Evolutionary conservation across 2,888 invertebrate species (phyloP).

Genomic region (Onthophagus sagittarius): DNA sequence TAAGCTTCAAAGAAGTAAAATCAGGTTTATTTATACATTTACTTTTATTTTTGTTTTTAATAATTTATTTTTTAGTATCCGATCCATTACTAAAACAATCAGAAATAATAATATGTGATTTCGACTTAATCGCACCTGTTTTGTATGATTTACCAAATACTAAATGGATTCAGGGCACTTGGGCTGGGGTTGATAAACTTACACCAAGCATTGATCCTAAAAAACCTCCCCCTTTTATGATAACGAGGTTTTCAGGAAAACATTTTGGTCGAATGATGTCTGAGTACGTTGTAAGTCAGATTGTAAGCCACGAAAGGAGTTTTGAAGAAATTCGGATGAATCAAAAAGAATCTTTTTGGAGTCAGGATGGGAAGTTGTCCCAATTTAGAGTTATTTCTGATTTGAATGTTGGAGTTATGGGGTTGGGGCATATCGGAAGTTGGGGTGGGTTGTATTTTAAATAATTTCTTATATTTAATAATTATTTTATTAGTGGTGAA

Average conservation of each 20-base stretch:
- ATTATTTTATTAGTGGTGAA: conserved; percentile 16
- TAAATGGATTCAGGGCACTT: conserved; percentile 51
- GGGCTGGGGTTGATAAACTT: conserved; percentile 49
- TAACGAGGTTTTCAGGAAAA: conserved; percentile 48
- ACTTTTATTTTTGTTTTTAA: not conserved
- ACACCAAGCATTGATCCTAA: conserved; percentile 34
- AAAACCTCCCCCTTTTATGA: conserved; percentile 34
- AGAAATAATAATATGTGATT: conserved; percentile 48
- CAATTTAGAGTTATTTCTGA: conserved; percentile 45
- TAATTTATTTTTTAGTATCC: conserved; percentile 26
- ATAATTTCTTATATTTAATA: not conserved
- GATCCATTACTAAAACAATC: conserved; percentile 37
- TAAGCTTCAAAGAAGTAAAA: conserved; percentile 36
- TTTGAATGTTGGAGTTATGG: conserved; percentile 53
- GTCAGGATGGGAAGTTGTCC: conserved; percentile 39
- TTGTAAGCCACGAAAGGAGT: conserved; percentile 50
- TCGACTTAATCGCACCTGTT: conserved; percentile 43
- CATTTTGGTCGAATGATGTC: conserved; percentile 51
- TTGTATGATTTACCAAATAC: conserved; percentile 42
- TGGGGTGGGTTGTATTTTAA: conserved; percentile 30
- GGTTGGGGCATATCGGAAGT: conserved; percentile 54
- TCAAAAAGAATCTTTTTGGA: conserved; percentile 43
- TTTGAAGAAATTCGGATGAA: conserved; percentile 43
- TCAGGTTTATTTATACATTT: conserved; percentile 33
- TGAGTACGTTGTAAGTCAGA: conserved; percentile 51